phyloP scores from a whole-genome alignment of 2,888 invertebrate genomes.

The Zygaena filipendulae region DNA sequence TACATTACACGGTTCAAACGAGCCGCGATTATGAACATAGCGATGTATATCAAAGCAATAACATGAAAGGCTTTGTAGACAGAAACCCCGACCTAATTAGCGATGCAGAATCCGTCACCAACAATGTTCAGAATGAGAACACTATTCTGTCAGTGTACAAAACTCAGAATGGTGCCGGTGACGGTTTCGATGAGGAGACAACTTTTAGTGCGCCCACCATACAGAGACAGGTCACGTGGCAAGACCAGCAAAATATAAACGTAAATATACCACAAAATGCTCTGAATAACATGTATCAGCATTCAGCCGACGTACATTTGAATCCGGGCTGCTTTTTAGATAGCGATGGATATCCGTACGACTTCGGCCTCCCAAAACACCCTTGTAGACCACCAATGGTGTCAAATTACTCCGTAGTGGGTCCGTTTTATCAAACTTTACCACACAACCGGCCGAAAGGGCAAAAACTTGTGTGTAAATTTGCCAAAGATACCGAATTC shows the following conservation, averaged over 20 bases:
- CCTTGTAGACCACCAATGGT: constrained; percentile 54
- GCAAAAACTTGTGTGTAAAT: constrained; percentile 57
- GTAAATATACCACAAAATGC: constrained; percentile 63
- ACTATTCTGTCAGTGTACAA: constrained; percentile 54
- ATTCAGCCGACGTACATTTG: constrained; percentile 78
- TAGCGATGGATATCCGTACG: constrained; percentile 82
- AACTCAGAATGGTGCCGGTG: constrained; percentile 39
- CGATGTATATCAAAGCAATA: constrained; percentile 56
- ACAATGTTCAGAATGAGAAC: constrained; percentile 58
- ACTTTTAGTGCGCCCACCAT: constrained; percentile 46
- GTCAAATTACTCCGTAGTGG: constrained; percentile 51
- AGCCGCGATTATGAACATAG: constrained; percentile 69
- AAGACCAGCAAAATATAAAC: constrained; percentile 52
- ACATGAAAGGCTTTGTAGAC: constrained; percentile 67
- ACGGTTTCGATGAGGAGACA: constrained; percentile 55
- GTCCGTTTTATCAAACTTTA: constrained; percentile 78
- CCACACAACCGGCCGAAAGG: constrained; percentile 78
- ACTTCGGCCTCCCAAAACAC: constrained; percentile 79
- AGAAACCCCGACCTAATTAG: constrained; percentile 85
- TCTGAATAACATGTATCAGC: constrained; percentile 66
- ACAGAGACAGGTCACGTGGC: constrained; percentile 67
- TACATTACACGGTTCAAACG: constrained; percentile 59
- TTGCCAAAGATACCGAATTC: constrained; percentile 60
- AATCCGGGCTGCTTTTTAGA: constrained; percentile 82
- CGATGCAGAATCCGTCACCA: constrained; percentile 74